phyloP scores from a whole-genome alignment of 2,113 vertebrate genomes.

The Lipotes vexillifer region DNA sequence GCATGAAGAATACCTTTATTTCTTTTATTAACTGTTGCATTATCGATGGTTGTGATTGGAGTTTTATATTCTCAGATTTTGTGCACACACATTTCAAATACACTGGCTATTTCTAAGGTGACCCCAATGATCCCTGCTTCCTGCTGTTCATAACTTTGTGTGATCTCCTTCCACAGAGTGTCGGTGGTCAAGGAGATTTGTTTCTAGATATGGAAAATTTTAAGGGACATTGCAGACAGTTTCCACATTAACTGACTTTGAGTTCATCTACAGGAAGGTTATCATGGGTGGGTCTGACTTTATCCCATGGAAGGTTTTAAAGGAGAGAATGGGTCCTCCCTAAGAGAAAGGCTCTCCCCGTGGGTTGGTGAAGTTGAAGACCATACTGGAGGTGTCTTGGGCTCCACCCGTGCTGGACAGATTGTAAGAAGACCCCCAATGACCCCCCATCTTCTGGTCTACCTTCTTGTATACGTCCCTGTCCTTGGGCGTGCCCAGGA shows the following conservation, averaged over 20 bases:
- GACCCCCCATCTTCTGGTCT: neutral
- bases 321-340: too few relatives aligned
- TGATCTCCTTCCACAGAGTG: too few relatives aligned
- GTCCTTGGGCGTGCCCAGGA: too few relatives aligned
- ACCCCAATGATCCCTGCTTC: neutral
- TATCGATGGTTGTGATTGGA: neutral
- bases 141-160: neutral
- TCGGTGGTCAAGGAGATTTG: neutral
- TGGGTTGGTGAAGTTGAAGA: fast-evolving
- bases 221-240: too few relatives aligned
- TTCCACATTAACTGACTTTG: too few relatives aligned
- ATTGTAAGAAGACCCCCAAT: neutral
- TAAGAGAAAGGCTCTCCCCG: fast-evolving
- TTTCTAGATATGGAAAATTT: neutral
- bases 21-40: neutral
- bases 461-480: fast-evolving
- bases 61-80: neutral
- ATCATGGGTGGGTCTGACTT: neutral
- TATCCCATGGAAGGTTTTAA: neutral
- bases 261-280: neutral
- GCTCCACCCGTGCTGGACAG: fast-evolving
- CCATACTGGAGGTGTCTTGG: neutral
- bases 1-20: neutral
- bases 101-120: neutral
- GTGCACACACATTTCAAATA: neutral